A percentile compares a stretch with the other conserved stretches of the same genome.
phyloP scores from a whole-genome alignment of 2,888 invertebrate genomes.

The Empis livida region DNA sequence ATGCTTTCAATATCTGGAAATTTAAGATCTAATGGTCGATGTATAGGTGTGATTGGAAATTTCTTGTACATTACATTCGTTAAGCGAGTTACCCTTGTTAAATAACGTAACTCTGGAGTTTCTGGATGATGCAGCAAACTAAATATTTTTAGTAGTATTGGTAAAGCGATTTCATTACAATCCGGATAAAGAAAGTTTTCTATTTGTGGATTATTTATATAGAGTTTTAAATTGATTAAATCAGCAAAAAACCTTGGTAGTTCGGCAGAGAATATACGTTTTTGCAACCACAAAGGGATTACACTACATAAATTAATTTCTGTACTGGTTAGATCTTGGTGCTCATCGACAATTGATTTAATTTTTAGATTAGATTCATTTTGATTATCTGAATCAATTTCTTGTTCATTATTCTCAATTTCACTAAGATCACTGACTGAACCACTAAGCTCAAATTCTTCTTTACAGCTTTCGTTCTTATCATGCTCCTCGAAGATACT shows the following conservation, averaged over 20 bases:
- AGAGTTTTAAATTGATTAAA: slow-evolving; percentile 47
- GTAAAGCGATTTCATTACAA: slow-evolving; percentile 44
- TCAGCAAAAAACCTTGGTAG: slow-evolving; percentile 58
- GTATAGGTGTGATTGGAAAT: slow-evolving; percentile 16
- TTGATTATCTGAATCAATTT: slow-evolving; percentile 8
- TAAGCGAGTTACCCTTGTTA: slow-evolving; percentile 26
- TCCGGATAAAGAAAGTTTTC: slow-evolving; percentile 52
- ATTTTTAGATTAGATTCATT: slow-evolving; percentile 5
- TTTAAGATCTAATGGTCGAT: slow-evolving; percentile 17
- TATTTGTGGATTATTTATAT: slow-evolving; percentile 55
- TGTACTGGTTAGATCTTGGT: too few species aligned
- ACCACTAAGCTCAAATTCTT: neutral
- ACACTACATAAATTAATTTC: neutral
- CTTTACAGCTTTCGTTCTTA: neutral
- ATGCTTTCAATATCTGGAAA: slow-evolving; percentile 22
- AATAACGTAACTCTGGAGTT: slow-evolving; percentile 23
- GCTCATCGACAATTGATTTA: slow-evolving; percentile 6
- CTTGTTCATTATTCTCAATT: slow-evolving; percentile 8
- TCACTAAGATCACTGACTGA: slow-evolving; percentile 8
- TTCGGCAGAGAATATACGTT: slow-evolving; percentile 44
- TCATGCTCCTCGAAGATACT: slow-evolving; percentile 10
- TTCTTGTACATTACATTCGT: slow-evolving; percentile 28
- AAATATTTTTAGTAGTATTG: slow-evolving; percentile 48
- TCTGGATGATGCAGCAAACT: slow-evolving; percentile 29
- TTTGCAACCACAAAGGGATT: slow-evolving; percentile 51